phyloP scores from a whole-genome alignment of 2,888 invertebrate species.

The Cantharis nigra region DNA sequence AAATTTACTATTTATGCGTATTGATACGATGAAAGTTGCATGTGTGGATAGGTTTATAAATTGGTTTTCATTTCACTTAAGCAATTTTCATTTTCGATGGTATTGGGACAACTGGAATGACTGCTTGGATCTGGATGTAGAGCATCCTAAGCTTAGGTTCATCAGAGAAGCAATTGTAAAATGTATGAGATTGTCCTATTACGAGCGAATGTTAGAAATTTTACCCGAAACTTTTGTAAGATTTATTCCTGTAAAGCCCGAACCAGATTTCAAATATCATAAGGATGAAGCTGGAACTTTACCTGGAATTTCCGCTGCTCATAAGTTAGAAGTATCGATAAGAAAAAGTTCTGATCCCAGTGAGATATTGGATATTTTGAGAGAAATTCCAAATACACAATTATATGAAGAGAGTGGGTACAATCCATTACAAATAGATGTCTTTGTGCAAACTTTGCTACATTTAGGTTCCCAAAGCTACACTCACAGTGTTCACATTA shows the following conservation, averaged over 20 bases:
- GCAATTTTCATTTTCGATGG: constrained; percentile 99
- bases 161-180: constrained; percentile 89
- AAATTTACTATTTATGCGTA: constrained; percentile 92
- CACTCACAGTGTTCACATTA: constrained; percentile 96
- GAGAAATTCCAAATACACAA: constrained; percentile 82
- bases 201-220: constrained; percentile 90
- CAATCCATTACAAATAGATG: constrained; percentile 93
- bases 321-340: constrained; percentile 84
- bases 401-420: constrained; percentile 77
- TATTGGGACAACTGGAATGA: constrained; percentile 97
- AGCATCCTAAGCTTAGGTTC: constrained; percentile 94
- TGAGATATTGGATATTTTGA: constrained; percentile 84
- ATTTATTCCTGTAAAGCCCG: constrained; percentile 83
- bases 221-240: constrained; percentile 85
- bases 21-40: constrained; percentile 95
- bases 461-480: constrained; percentile 96
- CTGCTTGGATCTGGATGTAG: constrained; percentile 79
- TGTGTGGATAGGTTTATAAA: constrained; percentile 95
- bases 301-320: constrained; percentile 82
- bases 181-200: constrained; percentile 93
- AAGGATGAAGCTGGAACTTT: constrained; percentile 82
- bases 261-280: constrained; percentile 88
- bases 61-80: constrained; percentile 98
- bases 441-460: constrained; percentile 93
- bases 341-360: constrained; percentile 88